Percentiles rank a stretch among this genome's conserved stretches.
Conservation (phyloP, 2,888 invertebrate genomes). For the Nomada goodeniana region DNA sequence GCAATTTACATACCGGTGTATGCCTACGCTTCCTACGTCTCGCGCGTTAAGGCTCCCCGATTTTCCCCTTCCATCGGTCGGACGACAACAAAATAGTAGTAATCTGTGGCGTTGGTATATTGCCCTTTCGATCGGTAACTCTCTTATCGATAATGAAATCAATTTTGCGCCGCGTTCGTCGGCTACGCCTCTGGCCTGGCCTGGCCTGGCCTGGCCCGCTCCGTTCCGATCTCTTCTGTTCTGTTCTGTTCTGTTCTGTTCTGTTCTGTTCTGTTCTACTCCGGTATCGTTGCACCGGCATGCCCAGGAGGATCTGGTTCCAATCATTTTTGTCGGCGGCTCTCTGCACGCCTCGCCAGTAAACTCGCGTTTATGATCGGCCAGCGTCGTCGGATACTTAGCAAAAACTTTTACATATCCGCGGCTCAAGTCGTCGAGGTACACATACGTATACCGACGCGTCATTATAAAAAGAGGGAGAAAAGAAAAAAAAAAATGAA, state of each 20-base stretch:
- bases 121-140: slow-evolving; percentile 28
- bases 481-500: not conserved
- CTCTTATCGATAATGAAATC: slow-evolving; percentile 48
- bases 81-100: slow-evolving; percentile 5
- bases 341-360: slow-evolving; percentile 24
- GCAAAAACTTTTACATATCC: slow-evolving; percentile 29
- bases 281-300: slow-evolving; percentile 34
- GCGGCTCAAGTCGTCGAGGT: not conserved
- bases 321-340: slow-evolving; percentile 33
- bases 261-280: no score
- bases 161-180: slow-evolving; percentile 29
- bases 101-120: slow-evolving; percentile 18
- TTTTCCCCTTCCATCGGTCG: not conserved
- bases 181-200: slow-evolving; percentile 34
- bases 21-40: slow-evolving; percentile 8
- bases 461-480: not conserved
- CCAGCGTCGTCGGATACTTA: slow-evolving; percentile 8
- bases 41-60: not conserved
- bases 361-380: slow-evolving; percentile 58
- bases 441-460: not conserved
- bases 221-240: not conserved
- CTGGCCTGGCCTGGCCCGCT: not conserved
- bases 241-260: no score
- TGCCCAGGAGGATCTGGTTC: slow-evolving; percentile 35
- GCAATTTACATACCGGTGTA: slow-evolving; percentile 16